A percentile compares a stretch with the other conserved stretches of the same genome.
Evolutionary conservation across 53 echinoderm and acorn worm genomes (phyloP).

Genomic region (Henricia sp.): DNA sequence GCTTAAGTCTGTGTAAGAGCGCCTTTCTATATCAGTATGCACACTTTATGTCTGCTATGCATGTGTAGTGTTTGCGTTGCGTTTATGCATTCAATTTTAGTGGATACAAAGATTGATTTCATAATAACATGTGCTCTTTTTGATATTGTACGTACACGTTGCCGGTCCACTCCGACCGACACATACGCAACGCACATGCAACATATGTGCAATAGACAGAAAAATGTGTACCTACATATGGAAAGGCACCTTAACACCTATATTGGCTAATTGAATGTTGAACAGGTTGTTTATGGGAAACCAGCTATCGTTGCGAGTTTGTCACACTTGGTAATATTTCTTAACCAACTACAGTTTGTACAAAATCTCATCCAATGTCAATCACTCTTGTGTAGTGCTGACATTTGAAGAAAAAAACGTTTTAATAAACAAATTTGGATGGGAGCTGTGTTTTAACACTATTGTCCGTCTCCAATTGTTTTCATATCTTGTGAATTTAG

Average conservation of each 20-base stretch:
- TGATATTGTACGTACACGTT: no score
- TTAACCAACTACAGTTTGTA: slow-evolving; percentile 58
- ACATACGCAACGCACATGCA: no score
- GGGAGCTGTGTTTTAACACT: slow-evolving; percentile 39
- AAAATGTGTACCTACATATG: no score
- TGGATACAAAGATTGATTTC: no score
- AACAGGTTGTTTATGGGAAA: neutral
- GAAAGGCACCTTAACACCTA: neutral
- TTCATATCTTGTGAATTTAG: neutral
- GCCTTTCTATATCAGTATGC: no score
- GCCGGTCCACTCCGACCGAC: no score
- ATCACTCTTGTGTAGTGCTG: slow-evolving; percentile 52
- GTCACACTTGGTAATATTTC: slow-evolving; percentile 17
- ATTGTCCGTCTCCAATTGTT: neutral
- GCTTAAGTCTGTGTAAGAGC: no score
- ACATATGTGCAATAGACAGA: no score
- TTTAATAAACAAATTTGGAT: slow-evolving; percentile 19
- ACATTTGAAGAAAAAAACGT: slow-evolving; percentile 18
- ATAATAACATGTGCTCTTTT: no score
- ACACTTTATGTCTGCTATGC: no score
- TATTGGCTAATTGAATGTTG: neutral
- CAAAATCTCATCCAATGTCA: slow-evolving; percentile 46
- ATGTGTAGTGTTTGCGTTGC: no score
- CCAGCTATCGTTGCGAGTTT: neutral
- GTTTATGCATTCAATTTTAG: no score